Evolutionary conservation across 2,113 vertebrate species (phyloP), one percentile per base, ranked within the genome.

Genomic region (Gallinago undulata): DNA sequence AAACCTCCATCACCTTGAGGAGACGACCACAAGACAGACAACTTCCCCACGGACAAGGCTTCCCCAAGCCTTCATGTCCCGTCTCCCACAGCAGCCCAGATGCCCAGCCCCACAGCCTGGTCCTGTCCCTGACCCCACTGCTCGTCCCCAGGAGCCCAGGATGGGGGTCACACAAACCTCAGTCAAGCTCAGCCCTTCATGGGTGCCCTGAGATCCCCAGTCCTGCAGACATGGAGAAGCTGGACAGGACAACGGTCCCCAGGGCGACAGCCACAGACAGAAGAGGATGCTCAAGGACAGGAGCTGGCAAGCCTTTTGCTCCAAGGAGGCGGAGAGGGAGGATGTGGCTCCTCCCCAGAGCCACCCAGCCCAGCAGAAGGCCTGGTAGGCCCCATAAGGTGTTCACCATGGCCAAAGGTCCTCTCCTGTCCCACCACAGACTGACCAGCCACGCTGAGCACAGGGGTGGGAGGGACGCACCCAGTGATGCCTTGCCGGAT

Each of bases 391-490:
- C 45, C 67, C 24, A 4, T 2, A 45, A 5, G 16, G 25, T 2
- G 0, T 4, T 56, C 41, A 8, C 56, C 15, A 6, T 1, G 14
- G 45, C 76, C 63, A n/a, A 56, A 82, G n/a, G 19, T 17, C 27
- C 25, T 28, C 19, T n/a, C 14, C 66, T 37, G 33, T 55, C 30
- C n/a, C n/a, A 30, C 3, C 2, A 0, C 0, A 0, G 7, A 51
- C 7, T 8, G 25, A 3, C 11, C 33, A 51, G 23, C 21, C 4
- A 1, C 0, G 0, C 19, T 4, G 11, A 8, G 48, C 14, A 10
- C 33, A 6, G 16, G 53, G n/a, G 43, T 21, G 19, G 45, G 12
- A 75, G 22, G 59, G 51, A 30, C 14, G 73, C 69, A 22, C 51
- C 10, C 9, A 18, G 48, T 0, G 1, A 67, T 19, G 21, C 30